Evolutionary conservation across 2,113 vertebrate species (phyloP), one percentile per base, ranked within the genome.

Genomic region (Indicator indicator): DNA sequence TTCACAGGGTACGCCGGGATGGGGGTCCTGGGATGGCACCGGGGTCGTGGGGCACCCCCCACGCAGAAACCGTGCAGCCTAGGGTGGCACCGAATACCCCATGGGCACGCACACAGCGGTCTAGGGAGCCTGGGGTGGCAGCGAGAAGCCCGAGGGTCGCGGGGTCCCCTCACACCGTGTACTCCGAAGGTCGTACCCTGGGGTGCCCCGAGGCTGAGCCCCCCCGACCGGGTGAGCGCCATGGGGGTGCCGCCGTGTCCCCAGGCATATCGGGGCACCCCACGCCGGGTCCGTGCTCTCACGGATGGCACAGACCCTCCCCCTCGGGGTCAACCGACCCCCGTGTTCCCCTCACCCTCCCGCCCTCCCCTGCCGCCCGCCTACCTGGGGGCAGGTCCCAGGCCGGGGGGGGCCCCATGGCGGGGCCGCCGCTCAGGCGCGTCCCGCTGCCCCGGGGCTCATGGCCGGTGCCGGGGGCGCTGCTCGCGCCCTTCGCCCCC

Each of bases 401-500:
- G 54, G 82, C 82, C 59, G 81, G 64, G 81, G 96, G 88, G 96
- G 96, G 96, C 96, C 93, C 97, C 97, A 98, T 98, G 97, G 96
- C 96, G 97, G 89, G 74, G 83, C 81, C 79, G 94, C 64, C 59
- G 62, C 72, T 89, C 67, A 76, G 91, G 88, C 82, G 64, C 72
- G 72, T 72, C 84, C 74, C 76, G 70, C 89, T 21, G 83, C 82
- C 48, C 77, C 46, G 81, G 68, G 70, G 88, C 64, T 90, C 93
- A 91, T 91, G 93, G 86, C 75, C 74, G 79, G 62, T 78, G 72
- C 77, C 76, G 62, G 60, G 65, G 75, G 68, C 56, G 83, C 67
- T 48, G 65, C 73, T 72, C 44, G 48, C 54, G 62, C 86, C 44
- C 33, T 72, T 90, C 87, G 7, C 86, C 92, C 85, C 92, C 89